phyloP scores from a whole-genome alignment of 2,797 vertebrate species.

The Diceros bicornis region DNA sequence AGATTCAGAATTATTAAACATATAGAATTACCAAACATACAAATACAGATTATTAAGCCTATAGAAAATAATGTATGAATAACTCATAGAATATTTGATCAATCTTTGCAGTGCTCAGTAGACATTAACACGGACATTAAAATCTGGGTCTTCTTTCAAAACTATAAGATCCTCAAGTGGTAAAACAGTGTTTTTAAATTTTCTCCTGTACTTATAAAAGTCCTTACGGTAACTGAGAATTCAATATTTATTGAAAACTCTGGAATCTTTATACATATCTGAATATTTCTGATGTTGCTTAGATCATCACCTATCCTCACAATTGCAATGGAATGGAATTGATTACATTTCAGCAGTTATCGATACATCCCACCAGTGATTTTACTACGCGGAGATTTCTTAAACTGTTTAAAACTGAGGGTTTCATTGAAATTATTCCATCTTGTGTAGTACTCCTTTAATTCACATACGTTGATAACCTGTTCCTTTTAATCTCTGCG shows the following conservation, averaged over 20 bases:
- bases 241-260: background rate
- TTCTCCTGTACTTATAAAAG: background rate
- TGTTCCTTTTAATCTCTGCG: background rate
- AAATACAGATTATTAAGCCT: background rate
- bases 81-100: background rate
- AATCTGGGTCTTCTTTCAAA: background rate
- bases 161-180: background rate
- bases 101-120: background rate
- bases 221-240: background rate
- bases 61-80: background rate
- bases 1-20: background rate
- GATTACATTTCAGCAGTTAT: slow-evolving; percentile 5
- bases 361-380: background rate
- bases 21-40: background rate
- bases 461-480: background rate
- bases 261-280: background rate
- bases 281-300: background rate
- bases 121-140: background rate
- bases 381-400: background rate
- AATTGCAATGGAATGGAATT: background rate
- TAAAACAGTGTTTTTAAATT: background rate
- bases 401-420: background rate
- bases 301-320: background rate
- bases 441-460: background rate
- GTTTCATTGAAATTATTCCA: background rate